Evolutionary conservation across 2,113 vertebrate species (phyloP), one percentile per base, ranked within the genome.

Genomic region (Urocynchramus pylzowi): DNA sequence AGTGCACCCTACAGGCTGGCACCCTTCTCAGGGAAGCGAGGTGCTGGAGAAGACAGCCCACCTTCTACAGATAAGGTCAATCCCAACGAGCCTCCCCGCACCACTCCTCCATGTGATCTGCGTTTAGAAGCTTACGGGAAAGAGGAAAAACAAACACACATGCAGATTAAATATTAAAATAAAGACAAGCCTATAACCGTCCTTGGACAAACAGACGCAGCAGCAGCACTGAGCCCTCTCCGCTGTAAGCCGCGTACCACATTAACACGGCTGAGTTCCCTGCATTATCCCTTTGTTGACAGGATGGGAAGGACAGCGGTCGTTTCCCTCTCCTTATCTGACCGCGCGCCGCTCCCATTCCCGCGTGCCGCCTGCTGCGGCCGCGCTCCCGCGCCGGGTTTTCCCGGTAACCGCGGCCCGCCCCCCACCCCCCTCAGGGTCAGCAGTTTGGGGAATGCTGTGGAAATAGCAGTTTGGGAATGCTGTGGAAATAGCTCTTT

Each of bases 401-500:
- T 97, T 97, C 63, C 28, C 56, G 6, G 19, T 7, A 67, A 31
- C 83, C 54, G 22, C n/a, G 3, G 69, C 91, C 80, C 33, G 31
- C 49, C 47, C 69, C 89, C 68, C 30, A 1, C 28, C 19, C 67
- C 16, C 16, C 33, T 10, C 6, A 26, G 83, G 90, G 85, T 60
- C 81, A 82, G 89, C 87, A 49, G 69, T 71, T 84, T 61, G 74
- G 87, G 85, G 49, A 91, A 68, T 49, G 75, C 49, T 76, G 89
- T 91, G 89, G 74, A 95, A 96, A 94, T 7, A 45, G 67, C 63
- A n/a, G n/a, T n/a, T n/a, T n/a, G 87, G 85, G 49, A 91, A 68
- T 49, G 75, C 49, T 76, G 89, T 91, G 89, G 74, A 95, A 96
- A 94, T 7, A 45, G 67, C 63, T 60, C 81, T 87, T 96, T 89